Base-by-base conservation (phyloP, 2,113 vertebrate genomes). In the Anoura caudifer region DNA sequence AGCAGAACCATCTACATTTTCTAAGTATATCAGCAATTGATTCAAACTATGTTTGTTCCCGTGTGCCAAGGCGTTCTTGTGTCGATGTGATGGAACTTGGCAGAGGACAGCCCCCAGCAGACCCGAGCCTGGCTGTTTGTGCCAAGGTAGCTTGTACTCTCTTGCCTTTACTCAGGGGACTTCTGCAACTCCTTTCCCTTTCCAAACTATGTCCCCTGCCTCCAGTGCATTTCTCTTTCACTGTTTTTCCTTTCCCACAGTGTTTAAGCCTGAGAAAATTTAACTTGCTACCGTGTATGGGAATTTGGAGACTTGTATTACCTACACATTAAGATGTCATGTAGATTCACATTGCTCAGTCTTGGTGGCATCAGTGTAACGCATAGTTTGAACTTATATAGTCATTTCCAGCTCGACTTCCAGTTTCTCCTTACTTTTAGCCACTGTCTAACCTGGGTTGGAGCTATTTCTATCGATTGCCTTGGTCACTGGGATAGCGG, bases 381-480 rank as follows among this genome's bases (percentile, higher is more conserved):
- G 76, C 20, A 59, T 38, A 92, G 70, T 94, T 84, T 94, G 80
- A 76, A 83, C 59, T 95, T 96, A 72, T 28, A 59, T 63, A 87
- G 69, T 79, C 33, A 85, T 91, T 95, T 93, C 38, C 22, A 91
- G 59, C 28, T 72, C 69, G 45, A 69, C 54, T 93, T 72, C 50
- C 26, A 20, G 5, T 69, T 90, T 76, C 59, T 45, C 19, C 56
- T 87, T 75, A 73, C 84, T 87, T 90, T 72, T 14, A 47, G n/a
- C 36, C n/a, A 15, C 45, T 84, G 15, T 80, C 80, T 92, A 87
- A 92, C 90, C 56, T 75, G 31, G 31, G 47, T 80, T 86, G 65
- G 47, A 94, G 75, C 79, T 93, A 43, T 96, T 96, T 91, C 45
- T 91, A 16, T 77, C 65, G 28, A 33, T 73, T 59, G 36, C 52